Base-by-base conservation (phyloP, 2,113 vertebrate species). In the Fulica atra region DNA sequence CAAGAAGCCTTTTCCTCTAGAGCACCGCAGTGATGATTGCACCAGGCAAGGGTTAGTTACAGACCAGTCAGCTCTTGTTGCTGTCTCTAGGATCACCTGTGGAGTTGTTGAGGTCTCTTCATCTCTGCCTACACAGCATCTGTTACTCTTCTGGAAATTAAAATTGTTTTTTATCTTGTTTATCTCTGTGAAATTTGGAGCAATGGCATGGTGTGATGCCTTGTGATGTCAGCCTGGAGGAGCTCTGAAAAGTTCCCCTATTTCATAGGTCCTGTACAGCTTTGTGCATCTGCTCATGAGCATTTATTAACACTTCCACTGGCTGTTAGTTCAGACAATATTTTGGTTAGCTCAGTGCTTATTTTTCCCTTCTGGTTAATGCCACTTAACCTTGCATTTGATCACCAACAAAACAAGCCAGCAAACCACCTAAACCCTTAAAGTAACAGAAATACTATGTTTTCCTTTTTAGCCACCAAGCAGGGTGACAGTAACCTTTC, bases 301-400 rank as follows among this genome's bases (percentile, higher is more conserved):
- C 24, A 8, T 85, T 86, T 84, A 35, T 35, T n/a, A 40, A 19
- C 53, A 7, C 40, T 56, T 31, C 7, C 53, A 16, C 6, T 54
- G 26, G n/a, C 14, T 79, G 1, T 48, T 60, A 10, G 63, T 89
- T 56, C 38, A 64, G 46, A 60, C 28, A 35, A 5, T 82, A 29
- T 86, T 97, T 94, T 53, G 17, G 4, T 77, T 92, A 92, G 71
- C n/a, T 69, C 19, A 24, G 11, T 59, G 50, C 66, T 93, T 88
- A 38, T 35, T 91, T 9, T 36, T 82, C 26, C 65, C 0, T 51
- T 89, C 78, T 81, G 35, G 17, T 81, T 92, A 73, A 66, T 72
- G 87, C 83, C 65, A 81, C 66, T 93, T 82, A 85, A 72, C 57
- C 35, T 82, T 60, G 38, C 24, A 36, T 82, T 74, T 79, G 53